Percentiles rank a stretch among this genome's conserved stretches.
phyloP scores from a whole-genome alignment of 2,113 vertebrate genomes.

The Setophaga petechia region DNA sequence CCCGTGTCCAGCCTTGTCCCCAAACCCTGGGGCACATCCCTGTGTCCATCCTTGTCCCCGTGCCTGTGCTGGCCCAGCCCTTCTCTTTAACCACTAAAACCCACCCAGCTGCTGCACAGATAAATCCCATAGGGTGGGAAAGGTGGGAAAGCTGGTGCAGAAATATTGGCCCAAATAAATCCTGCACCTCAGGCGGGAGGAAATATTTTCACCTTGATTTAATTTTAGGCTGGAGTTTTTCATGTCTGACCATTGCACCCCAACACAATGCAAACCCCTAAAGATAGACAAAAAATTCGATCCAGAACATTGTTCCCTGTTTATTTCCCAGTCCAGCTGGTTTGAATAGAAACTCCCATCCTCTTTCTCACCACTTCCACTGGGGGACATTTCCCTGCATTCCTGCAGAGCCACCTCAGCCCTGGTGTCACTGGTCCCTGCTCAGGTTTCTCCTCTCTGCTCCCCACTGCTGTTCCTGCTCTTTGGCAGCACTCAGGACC shows the following conservation, averaged over 20 bases:
- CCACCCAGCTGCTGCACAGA: accelerated
- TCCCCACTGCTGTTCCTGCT: neutral
- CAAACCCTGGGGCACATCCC: accelerated
- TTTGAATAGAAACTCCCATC: neutral
- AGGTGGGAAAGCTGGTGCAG: neutral
- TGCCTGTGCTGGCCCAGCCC: neutral
- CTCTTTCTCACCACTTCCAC: neutral
- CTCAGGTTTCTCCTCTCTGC: accelerated
- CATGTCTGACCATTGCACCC: too few species aligned
- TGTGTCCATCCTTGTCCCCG: accelerated
- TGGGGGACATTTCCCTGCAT: neutral
- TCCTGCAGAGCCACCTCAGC: neutral
- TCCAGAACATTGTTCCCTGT: neutral
- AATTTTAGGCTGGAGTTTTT: neutral
- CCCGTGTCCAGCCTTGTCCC: accelerated
- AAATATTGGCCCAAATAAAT: neutral
- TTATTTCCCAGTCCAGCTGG: neutral
- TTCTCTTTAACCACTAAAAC: neutral
- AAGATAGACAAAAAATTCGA: neutral
- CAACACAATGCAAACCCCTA: neutral
- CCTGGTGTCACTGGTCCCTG: accelerated
- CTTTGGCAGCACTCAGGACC: neutral
- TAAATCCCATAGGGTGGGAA: neutral
- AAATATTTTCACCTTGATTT: neutral
- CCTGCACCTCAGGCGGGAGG: neutral